These are phyloP conservation scores for Burhinus oedicnemus DNA, from an alignment of 2,113 vertebrate genomes.

Conservation along the genomic window DNA sequence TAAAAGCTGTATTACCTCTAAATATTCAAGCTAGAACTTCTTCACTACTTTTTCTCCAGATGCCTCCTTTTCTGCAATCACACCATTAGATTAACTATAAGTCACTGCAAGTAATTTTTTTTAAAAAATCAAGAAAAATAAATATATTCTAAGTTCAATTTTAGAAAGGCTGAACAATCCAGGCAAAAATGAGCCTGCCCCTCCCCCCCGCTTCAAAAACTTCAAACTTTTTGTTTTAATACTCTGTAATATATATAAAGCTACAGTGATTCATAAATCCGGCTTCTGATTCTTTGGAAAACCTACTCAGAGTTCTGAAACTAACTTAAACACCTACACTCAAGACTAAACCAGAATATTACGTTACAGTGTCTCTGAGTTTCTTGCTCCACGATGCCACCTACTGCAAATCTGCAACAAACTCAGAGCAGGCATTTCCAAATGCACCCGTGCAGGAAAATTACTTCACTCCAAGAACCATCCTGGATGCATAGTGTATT, in stretches of 20 bases:
- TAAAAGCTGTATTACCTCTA: not conserved
- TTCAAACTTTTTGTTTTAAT: not conserved
- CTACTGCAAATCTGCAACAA: not conserved
- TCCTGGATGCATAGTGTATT: too few species aligned
- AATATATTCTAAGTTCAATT: not conserved
- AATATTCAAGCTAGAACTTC: not conserved
- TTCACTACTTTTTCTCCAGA: not conserved
- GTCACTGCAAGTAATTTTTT: not conserved
- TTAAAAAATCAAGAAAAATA: not conserved
- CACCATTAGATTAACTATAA: not conserved
- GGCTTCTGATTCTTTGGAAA: not conserved
- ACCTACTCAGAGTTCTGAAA: not conserved
- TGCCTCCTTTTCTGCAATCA: not conserved
- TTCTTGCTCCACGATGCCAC: not conserved
- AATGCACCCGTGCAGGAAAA: not conserved
- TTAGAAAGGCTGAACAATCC: not conserved
- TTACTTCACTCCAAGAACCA: not conserved
- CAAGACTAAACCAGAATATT: not conserved
- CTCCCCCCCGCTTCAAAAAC: not conserved
- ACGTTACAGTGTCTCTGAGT: not conserved
- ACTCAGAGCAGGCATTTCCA: not conserved
- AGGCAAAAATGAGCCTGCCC: not conserved
- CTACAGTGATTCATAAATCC: not conserved
- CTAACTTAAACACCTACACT: not conserved
- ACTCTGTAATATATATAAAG: not conserved